Evolutionary conservation across 1,140 invertebrate species (phyloP).

Genomic region (Caerostris extrusa): DNA sequence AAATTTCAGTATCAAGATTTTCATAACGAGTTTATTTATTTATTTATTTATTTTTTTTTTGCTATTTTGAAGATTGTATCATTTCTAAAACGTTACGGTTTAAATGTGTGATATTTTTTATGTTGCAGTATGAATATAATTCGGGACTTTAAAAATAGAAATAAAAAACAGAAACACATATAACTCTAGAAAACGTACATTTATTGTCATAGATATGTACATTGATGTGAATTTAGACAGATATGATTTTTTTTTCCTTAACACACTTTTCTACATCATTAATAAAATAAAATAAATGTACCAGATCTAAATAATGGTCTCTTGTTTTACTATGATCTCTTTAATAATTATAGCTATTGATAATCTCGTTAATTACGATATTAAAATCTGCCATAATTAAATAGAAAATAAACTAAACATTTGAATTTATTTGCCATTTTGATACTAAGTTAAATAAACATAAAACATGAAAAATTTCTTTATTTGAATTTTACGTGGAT

Average conservation of each 20-base stretch:
- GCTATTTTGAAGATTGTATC: too few relatives aligned
- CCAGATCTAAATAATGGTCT: not conserved
- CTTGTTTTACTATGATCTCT: not conserved
- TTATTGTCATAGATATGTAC: conserved; percentile 73
- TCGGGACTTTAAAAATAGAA: not conserved
- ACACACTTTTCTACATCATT: conserved; percentile 1
- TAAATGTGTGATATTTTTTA: not conserved
- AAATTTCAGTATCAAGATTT: too few relatives aligned
- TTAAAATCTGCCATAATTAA: not conserved
- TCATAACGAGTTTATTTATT: too few relatives aligned
- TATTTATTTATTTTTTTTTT: too few relatives aligned
- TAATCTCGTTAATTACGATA: not conserved
- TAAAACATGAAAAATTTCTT: not conserved
- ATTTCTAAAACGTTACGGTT: too few relatives aligned
- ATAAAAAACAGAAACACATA: not conserved
- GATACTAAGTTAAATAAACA: not conserved
- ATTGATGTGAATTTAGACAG: conserved; percentile 60
- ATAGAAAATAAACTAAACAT: not conserved
- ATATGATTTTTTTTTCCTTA: conserved; percentile 38
- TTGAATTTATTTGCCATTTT: too few relatives aligned
- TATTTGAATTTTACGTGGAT: not conserved
- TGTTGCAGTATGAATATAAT: not conserved
- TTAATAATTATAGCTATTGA: not conserved
- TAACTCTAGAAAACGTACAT: conserved; percentile 68
- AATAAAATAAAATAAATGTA: not conserved